phyloP scores from a whole-genome alignment of 2,888 invertebrate species.

The Eucera pruinosa region DNA sequence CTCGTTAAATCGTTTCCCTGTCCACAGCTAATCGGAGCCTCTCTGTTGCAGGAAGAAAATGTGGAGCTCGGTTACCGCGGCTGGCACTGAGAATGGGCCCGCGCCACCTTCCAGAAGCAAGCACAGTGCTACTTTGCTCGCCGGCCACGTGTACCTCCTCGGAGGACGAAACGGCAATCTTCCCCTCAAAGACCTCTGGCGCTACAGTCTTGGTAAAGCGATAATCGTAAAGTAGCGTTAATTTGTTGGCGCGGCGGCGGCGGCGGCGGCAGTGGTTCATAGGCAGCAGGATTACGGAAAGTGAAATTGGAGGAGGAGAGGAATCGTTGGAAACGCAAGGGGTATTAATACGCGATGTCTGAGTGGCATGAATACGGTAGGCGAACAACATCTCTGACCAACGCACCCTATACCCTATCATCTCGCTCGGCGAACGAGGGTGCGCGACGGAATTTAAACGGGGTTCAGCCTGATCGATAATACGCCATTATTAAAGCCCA shows the following conservation, averaged over 20 bases:
- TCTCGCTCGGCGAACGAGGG: slow-evolving; percentile 59
- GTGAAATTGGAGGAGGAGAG: slow-evolving; percentile 30
- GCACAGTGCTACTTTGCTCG: slow-evolving; percentile 92
- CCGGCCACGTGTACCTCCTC: slow-evolving; percentile 91
- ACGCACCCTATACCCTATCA: slow-evolving; percentile 61
- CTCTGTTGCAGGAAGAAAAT: slow-evolving; percentile 80
- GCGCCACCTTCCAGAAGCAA: slow-evolving; percentile 91
- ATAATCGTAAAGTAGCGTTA: slow-evolving; percentile 20
- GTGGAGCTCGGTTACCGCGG: slow-evolving; percentile 87
- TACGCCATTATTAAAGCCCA: slow-evolving; percentile 74
- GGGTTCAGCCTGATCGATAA: slow-evolving; percentile 78
- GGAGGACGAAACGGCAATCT: slow-evolving; percentile 94
- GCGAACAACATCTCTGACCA: slow-evolving; percentile 66
- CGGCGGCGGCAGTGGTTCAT: too few species aligned
- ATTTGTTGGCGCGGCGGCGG: neutral
- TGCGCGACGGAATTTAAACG: slow-evolving; percentile 75
- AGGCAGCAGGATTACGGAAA: neutral
- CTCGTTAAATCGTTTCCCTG: neutral
- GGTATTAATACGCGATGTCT: slow-evolving; percentile 58
- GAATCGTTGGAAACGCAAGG: slow-evolving; percentile 61
- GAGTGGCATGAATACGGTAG: slow-evolving; percentile 30
- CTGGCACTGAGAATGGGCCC: slow-evolving; percentile 84
- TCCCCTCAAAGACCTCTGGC: slow-evolving; percentile 94
- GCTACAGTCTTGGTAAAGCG: slow-evolving; percentile 89
- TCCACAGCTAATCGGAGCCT: neutral